These are phyloP conservation scores for Dilophus febrilis DNA, from an alignment of 2,888 invertebrate species.

Conservation along the genomic window DNA sequence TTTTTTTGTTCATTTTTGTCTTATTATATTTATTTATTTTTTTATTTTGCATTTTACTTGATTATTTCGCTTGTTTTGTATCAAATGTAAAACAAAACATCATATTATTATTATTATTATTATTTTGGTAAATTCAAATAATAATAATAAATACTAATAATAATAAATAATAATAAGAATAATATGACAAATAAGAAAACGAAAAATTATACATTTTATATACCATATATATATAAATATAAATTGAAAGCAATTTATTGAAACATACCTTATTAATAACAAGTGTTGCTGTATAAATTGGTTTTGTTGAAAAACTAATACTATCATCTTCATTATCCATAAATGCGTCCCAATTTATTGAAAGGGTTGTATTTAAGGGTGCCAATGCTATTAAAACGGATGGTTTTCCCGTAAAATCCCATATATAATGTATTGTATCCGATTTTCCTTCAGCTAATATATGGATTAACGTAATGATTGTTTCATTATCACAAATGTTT, in stretches of 20 bases:
- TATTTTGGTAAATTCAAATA: too few species aligned
- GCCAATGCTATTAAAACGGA: constrained; percentile 38
- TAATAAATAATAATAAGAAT: background rate
- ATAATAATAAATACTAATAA: background rate
- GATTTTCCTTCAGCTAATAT: constrained; percentile 36
- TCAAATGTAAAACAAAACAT: too few species aligned
- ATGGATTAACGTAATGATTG: constrained; percentile 32
- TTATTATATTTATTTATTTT: too few species aligned
- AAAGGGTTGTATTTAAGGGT: constrained; percentile 29
- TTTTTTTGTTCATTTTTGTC: too few species aligned
- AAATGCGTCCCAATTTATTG: constrained; percentile 33
- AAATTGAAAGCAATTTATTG: too few species aligned
- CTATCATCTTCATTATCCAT: constrained; percentile 17
- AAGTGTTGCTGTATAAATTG: constrained; percentile 40
- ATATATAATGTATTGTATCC: constrained; percentile 47
- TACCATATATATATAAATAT: too few species aligned
- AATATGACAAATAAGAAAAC: too few species aligned
- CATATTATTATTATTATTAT: too few species aligned
- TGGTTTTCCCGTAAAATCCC: constrained; percentile 46
- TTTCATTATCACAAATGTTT: constrained; percentile 17
- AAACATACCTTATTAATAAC: constrained; percentile 39
- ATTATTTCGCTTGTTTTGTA: too few species aligned
- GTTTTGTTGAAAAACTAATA: constrained; percentile 31
- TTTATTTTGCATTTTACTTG: too few species aligned
- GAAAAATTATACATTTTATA: too few species aligned